phyloP scores from a whole-genome alignment of 2,797 vertebrate genomes.

The Chiroxiphia lanceolata region DNA sequence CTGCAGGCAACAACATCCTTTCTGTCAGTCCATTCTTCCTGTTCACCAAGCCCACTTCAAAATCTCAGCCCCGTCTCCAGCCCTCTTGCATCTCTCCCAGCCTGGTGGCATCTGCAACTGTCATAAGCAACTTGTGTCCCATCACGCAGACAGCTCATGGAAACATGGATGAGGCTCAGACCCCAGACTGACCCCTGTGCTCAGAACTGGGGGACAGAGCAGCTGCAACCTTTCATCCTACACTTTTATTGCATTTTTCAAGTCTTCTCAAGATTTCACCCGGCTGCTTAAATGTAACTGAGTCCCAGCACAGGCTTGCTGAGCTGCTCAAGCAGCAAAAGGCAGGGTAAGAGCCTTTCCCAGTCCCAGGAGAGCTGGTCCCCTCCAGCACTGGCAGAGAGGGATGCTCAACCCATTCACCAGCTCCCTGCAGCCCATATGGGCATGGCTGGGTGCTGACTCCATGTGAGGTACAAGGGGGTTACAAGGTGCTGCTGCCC shows the following conservation, averaged over 20 bases:
- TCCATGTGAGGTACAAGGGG: not conserved
- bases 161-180: not conserved
- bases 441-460: not conserved
- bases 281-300: not conserved
- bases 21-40: not conserved
- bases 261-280: constrained; percentile 2
- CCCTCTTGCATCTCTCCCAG: not conserved
- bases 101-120: not conserved
- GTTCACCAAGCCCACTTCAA: not conserved
- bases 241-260: constrained; percentile 9
- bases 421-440: not conserved
- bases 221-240: constrained; percentile 45
- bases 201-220: not conserved
- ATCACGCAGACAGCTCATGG: not conserved
- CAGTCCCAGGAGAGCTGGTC: not conserved
- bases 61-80: not conserved
- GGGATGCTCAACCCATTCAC: not conserved
- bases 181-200: not conserved
- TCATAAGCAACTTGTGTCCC: not conserved
- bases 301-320: not conserved
- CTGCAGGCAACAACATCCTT: not conserved
- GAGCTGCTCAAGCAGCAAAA: not conserved
- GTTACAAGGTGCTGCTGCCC: not conserved
- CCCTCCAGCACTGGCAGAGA: not conserved
- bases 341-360: not conserved